Base-by-base conservation (phyloP, 2,888 invertebrate genomes). In the Bellardia bayeri region DNA sequence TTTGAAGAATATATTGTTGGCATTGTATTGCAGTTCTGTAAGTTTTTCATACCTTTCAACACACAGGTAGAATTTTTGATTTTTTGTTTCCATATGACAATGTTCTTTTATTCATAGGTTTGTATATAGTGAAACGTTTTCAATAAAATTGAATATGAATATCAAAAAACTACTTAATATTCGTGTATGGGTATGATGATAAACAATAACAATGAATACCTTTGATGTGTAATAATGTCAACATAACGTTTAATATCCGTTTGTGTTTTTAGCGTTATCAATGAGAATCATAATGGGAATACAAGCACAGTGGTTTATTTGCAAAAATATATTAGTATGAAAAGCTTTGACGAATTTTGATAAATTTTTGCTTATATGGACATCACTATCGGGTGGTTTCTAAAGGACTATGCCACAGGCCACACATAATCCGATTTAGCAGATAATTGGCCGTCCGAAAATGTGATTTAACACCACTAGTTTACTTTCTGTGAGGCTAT, bases 191-290 rank as follows among this genome's bases (percentile, higher is more conserved):
- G 37, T 64, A 58, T 16, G 14, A 14, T 23, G 30, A 54, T 11
- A 45, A 45, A 63, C 51, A 54, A 66, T n/a, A 45, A 49, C 40
- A 66, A 61, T 69, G 79, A 69, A 33, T 61, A 69, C 79, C 37
- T 61, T 79, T 79, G 69, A 66, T 56, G 37, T 81, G 64, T 64
- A 13, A 9, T 42, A 66, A 81, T 74, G 45, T 58, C 68, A 75
- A 16, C 63, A 82, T 40, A 54, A 45, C 63, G 30, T 80, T 71
- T 71, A 81, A 81, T 81, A 72, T 72, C 54, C 54, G 2, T n/a
- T 68, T 68, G 3, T 42, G 7, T 45, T 33, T 49, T 69, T 51
- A 13, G 8, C 2, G 6, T 49, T 69, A 8, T 54, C 76, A 64
- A 64, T 66, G 56, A 58, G 7, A 16, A 51, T 61, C 33, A 30